Evolutionary conservation across 2,113 vertebrate species (phyloP).

Genomic region (Grammomys dolichurus): DNA sequence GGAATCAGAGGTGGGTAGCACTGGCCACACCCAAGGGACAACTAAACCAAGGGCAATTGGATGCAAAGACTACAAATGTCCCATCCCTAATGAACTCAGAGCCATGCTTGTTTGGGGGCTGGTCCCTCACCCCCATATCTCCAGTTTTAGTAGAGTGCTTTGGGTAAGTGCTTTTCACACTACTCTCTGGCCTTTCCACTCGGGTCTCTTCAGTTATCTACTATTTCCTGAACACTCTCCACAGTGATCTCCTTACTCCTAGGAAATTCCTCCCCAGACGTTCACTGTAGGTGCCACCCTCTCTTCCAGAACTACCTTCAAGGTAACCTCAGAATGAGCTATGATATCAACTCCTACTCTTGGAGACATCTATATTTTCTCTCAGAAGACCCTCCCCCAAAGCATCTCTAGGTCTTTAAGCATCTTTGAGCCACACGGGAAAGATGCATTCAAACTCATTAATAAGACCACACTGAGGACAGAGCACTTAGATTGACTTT

Average conservation of each 20-base stretch:
- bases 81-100: background rate
- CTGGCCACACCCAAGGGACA: background rate
- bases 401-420: conserved; percentile 66
- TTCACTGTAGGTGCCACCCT: conserved; percentile 23
- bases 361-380: conserved; percentile 59
- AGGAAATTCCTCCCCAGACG: conserved; percentile 14
- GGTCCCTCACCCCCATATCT: background rate
- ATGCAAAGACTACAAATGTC: background rate
- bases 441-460: conserved; percentile 70
- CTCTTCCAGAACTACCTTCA: conserved; percentile 61
- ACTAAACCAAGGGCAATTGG: background rate
- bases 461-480: conserved; percentile 66
- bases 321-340: conserved; percentile 35
- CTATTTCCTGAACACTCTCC: background rate
- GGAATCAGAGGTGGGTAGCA: background rate
- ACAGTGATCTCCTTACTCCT: background rate
- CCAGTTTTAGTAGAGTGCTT: background rate
- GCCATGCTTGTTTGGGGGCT: background rate
- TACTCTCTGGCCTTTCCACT: background rate
- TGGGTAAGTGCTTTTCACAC: background rate
- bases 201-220: background rate
- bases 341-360: conserved; percentile 57
- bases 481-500: conserved; percentile 52
- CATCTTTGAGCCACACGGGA: conserved; percentile 46
- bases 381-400: conserved; percentile 46